Conservation (phyloP, 2,113 vertebrate genomes). For the Nematolebias whitei region DNA sequence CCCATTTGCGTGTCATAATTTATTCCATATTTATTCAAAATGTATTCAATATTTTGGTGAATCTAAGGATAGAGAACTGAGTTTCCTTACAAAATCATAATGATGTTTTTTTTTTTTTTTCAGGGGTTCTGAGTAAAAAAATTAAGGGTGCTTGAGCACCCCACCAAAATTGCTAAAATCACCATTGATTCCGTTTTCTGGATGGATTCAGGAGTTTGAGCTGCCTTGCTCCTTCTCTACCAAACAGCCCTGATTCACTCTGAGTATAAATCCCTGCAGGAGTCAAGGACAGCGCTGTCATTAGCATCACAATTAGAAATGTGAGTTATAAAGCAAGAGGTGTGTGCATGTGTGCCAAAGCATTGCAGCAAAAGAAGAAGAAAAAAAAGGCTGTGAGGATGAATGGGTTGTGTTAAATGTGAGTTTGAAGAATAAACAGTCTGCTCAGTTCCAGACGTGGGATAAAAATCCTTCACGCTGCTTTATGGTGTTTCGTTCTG, state of each 20-base stretch:
- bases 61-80: too few relatives aligned
- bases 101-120: too few relatives aligned
- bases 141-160: too few relatives aligned
- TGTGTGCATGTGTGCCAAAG: conserved; percentile 8
- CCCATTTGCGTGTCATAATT: too few relatives aligned
- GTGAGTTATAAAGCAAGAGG: background rate
- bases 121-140: too few relatives aligned
- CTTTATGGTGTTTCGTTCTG: conserved; percentile 40
- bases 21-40: too few relatives aligned
- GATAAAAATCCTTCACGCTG: conserved; percentile 36
- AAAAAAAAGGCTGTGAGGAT: conserved; percentile 39
- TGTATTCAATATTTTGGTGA: too few relatives aligned
- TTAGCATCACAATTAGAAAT: conserved; percentile 36
- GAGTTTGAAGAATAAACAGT: conserved; percentile 35
- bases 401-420: conserved; percentile 40
- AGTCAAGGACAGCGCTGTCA: conserved; percentile 39
- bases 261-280: conserved; percentile 27
- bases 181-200: conserved; percentile 20
- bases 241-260: conserved; percentile 5
- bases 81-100: too few relatives aligned
- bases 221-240: conserved; percentile 1
- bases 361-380: conserved; percentile 31
- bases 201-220: conserved; percentile 7
- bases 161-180: too few relatives aligned
- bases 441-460: conserved; percentile 19